Evolutionary conservation across 2,888 invertebrate genomes (phyloP).

Genomic region (Macrophya alboannulata): DNA sequence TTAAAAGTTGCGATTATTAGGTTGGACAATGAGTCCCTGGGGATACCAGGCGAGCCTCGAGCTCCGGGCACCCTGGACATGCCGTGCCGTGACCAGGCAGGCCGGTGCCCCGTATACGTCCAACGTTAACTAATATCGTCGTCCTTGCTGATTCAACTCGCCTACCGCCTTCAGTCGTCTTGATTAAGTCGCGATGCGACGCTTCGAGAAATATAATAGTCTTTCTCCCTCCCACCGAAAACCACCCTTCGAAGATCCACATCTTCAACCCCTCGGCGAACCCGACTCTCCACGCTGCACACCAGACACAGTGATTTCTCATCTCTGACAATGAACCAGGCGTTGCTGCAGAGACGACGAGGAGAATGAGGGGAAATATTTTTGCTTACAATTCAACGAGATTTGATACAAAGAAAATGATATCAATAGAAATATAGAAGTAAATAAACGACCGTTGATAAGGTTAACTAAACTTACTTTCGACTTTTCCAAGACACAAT

Average conservation of each 20-base stretch:
- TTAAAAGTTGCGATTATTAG: conserved; percentile 79
- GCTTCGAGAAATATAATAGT: conserved; percentile 78
- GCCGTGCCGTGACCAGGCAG: conserved; percentile 2
- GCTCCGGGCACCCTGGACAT: conserved; percentile 36
- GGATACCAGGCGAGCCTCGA: conserved; percentile 60
- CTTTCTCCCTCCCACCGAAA: conserved; percentile 72
- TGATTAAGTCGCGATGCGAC: conserved; percentile 78
- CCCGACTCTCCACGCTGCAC: conserved; percentile 58
- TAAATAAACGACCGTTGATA: no score
- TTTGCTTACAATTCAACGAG: neutral
- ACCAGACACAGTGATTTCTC: conserved; percentile 68
- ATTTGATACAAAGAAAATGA: neutral
- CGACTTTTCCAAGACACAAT: no score
- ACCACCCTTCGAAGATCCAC: conserved; percentile 64
- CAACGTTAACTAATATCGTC: conserved; percentile 56
- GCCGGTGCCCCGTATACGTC: neutral
- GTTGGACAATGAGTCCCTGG: conserved; percentile 77
- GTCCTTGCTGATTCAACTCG: conserved; percentile 79
- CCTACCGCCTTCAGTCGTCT: conserved; percentile 71
- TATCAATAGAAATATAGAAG: neutral
- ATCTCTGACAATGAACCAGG: conserved; percentile 15
- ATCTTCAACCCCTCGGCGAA: conserved; percentile 50
- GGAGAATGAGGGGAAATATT: neutral
- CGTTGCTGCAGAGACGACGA: neutral
- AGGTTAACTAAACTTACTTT: no score